phyloP scores from a whole-genome alignment of 2,113 vertebrate species.

The Macquaria australasica region DNA sequence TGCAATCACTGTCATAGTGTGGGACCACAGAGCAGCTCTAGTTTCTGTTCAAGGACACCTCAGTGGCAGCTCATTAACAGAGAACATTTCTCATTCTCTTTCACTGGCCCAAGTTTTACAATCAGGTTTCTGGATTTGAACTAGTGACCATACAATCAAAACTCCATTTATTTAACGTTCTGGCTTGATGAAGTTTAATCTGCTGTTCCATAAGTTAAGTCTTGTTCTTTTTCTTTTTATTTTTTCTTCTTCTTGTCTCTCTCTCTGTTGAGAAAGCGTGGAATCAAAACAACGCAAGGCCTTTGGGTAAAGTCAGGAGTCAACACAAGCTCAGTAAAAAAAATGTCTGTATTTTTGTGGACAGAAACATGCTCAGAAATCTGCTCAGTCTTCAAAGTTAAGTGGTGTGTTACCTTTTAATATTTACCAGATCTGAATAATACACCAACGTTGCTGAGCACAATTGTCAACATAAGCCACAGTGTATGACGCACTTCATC shows the following conservation, averaged over 20 bases:
- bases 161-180: background rate
- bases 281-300: slow-evolving; percentile 7
- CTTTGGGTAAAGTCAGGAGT: slow-evolving; percentile 26
- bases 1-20: background rate
- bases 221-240: background rate
- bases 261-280: background rate
- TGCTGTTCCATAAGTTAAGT: background rate
- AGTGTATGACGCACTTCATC: slow-evolving; percentile 18
- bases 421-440: slow-evolving; percentile 66
- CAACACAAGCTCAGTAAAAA: background rate
- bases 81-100: slow-evolving; percentile 5
- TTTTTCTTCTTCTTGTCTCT: background rate
- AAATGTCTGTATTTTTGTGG: background rate
- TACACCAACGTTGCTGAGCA: slow-evolving; percentile 30
- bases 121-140: slow-evolving; percentile 20
- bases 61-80: slow-evolving; percentile 19
- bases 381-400: slow-evolving; percentile 15
- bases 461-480: slow-evolving; percentile 36
- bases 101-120: slow-evolving; percentile 2
- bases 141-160: slow-evolving; percentile 13
- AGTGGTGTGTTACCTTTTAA: slow-evolving; percentile 42
- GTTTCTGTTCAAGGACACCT: slow-evolving; percentile 17
- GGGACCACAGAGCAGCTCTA: background rate
- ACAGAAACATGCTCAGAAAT: slow-evolving; percentile 32
- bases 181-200: background rate